phyloP scores from a whole-genome alignment of 2,113 vertebrate species.

The Zosterops hypoxanthus region DNA sequence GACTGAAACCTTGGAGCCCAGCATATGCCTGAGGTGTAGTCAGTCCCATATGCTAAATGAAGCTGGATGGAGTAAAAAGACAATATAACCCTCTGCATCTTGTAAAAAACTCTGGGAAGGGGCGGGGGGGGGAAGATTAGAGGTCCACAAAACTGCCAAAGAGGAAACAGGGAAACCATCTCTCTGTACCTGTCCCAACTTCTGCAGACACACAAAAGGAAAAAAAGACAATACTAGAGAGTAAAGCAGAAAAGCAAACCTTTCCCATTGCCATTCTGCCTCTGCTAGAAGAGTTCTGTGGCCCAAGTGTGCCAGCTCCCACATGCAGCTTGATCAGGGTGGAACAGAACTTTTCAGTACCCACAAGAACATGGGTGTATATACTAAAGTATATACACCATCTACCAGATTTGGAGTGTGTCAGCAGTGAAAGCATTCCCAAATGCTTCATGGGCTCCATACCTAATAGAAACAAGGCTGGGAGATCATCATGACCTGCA shows the following conservation, averaged over 20 bases:
- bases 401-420: background rate
- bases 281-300: background rate
- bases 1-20: background rate
- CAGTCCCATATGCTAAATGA: background rate
- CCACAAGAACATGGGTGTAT: background rate
- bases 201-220: background rate
- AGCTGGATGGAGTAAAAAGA: background rate
- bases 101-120: background rate
- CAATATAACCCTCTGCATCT: background rate
- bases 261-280: background rate
- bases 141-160: background rate
- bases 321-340: background rate
- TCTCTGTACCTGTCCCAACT: background rate
- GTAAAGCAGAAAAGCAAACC: background rate
- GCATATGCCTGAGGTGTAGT: rapidly evolving
- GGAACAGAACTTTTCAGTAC: background rate
- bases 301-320: background rate
- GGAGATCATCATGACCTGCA: background rate
- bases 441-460: background rate
- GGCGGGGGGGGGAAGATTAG: background rate
- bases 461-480: background rate
- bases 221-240: background rate
- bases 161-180: background rate
- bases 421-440: background rate
- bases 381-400: background rate